Evolutionary conservation across 2,113 vertebrate species (phyloP).

Genomic region (Sylvicapra grimmia): DNA sequence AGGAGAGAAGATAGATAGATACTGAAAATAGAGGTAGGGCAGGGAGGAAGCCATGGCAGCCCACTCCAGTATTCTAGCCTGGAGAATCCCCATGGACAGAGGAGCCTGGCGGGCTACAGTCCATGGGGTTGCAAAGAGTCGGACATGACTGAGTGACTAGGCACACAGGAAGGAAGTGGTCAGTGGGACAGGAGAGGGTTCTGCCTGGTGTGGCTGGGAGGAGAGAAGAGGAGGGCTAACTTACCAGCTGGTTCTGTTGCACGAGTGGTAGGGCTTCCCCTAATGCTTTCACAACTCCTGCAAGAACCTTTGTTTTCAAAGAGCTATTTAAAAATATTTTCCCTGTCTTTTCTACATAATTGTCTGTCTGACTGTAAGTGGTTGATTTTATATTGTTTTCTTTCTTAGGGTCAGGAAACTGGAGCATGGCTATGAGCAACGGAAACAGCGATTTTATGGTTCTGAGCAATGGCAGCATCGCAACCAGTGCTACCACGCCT

Average conservation of each 20-base stretch:
- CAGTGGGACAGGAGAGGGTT: neutral
- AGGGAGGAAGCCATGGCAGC: neutral
- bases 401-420: constrained; percentile 4
- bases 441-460: constrained; percentile 70
- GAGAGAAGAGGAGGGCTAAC: no score
- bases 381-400: constrained; percentile 27
- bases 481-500: constrained; percentile 59
- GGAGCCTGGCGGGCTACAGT: neutral
- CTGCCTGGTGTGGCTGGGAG: neutral
- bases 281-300: neutral
- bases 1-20: neutral
- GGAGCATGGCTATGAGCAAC: constrained; percentile 81
- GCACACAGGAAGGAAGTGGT: neutral
- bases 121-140: neutral
- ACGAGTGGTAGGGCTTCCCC: neutral
- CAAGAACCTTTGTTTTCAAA: neutral
- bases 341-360: neutral
- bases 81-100: neutral
- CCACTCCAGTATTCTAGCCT: neutral
- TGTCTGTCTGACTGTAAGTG: neutral
- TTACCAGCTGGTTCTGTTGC: neutral
- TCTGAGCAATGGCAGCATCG: constrained; percentile 80
- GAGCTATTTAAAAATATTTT: neutral
- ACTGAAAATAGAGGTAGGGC: no score
- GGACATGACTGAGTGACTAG: neutral